Evolutionary conservation across 1,140 invertebrate species (phyloP).

Genomic region (Diprion similis): DNA sequence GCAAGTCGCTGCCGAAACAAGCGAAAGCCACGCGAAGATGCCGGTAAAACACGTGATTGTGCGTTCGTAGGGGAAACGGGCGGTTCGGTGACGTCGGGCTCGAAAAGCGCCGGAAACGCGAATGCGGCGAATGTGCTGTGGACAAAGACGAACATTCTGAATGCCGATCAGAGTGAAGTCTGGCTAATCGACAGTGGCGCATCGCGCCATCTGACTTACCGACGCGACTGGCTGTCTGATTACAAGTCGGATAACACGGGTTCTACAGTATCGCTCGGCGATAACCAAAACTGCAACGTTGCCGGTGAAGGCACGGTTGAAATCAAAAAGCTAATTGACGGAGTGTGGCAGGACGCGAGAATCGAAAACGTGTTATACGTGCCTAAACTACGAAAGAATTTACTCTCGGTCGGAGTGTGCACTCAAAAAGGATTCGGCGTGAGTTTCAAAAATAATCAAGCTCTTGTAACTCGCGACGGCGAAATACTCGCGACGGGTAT

Average conservation of each 20-base stretch:
- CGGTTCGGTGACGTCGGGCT: too few relatives aligned
- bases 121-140: too few relatives aligned
- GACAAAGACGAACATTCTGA: too few relatives aligned
- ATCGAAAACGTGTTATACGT: slow-evolving; percentile 24
- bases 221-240: neutral
- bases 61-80: too few relatives aligned
- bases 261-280: neutral
- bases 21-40: too few relatives aligned
- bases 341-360: neutral
- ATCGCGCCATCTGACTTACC: neutral
- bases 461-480: slow-evolving; percentile 19
- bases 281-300: neutral
- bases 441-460: slow-evolving; percentile 17
- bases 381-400: slow-evolving; percentile 17
- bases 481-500: slow-evolving; percentile 27
- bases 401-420: slow-evolving; percentile 29
- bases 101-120: too few relatives aligned
- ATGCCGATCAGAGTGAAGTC: too few relatives aligned
- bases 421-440: slow-evolving; percentile 25
- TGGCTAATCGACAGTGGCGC: too few relatives aligned
- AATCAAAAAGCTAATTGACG: slow-evolving; percentile 8
- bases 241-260: neutral
- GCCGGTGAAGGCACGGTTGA: slow-evolving; percentile 12
- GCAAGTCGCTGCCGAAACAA: too few relatives aligned
- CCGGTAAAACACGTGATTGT: too few relatives aligned